phyloP scores from a whole-genome alignment of 2,797 vertebrate species.

The Psittacula echo region DNA sequence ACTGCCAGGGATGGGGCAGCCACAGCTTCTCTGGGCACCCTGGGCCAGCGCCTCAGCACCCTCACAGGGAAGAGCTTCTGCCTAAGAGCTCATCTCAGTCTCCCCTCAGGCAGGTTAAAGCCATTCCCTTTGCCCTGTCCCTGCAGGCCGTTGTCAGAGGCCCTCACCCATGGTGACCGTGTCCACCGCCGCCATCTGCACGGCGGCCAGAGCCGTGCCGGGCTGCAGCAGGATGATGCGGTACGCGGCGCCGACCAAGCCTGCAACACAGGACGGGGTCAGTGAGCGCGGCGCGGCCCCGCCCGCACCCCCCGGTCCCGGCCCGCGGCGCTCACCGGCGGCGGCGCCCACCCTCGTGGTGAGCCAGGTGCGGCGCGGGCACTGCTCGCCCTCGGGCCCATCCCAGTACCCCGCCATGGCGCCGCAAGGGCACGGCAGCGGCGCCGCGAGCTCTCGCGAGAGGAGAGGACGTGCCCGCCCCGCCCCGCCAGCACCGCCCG shows the following conservation, averaged over 20 bases:
- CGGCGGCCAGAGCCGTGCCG: neutral
- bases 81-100: no score
- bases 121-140: no score
- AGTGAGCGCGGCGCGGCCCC: neutral
- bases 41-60: no score
- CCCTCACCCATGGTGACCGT: no score
- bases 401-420: slow-evolving; percentile 1
- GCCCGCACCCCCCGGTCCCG: neutral
- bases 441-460: neutral
- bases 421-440: neutral
- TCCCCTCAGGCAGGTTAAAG: no score
- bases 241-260: slow-evolving; percentile 25
- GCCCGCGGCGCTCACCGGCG: neutral
- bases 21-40: no score
- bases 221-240: slow-evolving; percentile 34
- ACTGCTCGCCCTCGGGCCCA: neutral
- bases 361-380: neutral
- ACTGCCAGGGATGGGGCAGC: no score
- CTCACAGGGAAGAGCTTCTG: no score
- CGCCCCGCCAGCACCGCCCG: no score
- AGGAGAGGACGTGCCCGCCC: neutral
- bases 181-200: no score
- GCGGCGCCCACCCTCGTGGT: neutral
- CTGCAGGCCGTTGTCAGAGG: neutral
- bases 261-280: neutral